A percentile compares a stretch with the other conserved stretches of the same genome.
Conservation (phyloP, 37 sponge, comb jelly and placozoan species). For the Chondrilla cf. caribensis region DNA sequence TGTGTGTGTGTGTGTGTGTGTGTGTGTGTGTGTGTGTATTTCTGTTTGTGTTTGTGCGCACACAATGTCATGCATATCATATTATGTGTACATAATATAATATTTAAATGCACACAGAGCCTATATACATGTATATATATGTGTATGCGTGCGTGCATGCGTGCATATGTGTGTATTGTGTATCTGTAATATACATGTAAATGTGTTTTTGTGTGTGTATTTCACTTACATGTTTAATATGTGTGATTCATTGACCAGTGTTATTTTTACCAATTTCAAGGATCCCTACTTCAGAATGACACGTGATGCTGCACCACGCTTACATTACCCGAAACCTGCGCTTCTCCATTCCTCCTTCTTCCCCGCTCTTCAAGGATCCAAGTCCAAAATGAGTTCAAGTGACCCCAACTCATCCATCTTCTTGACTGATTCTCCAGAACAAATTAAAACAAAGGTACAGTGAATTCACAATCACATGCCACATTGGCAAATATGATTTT, state of each 20-base stretch:
- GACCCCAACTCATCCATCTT: constrained; percentile 80
- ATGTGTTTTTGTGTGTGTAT: neutral
- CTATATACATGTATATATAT: neutral
- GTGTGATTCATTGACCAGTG: neutral
- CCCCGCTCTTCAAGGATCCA: constrained; percentile 85
- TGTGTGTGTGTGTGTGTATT: constrained; percentile 15
- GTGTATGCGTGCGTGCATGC: neutral
- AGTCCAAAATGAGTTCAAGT: constrained; percentile 89
- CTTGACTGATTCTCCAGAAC: constrained; percentile 71
- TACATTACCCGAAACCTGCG: constrained; percentile 78
- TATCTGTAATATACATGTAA: neutral
- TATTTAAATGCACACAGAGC: too few relatives aligned
- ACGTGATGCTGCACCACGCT: constrained; percentile 81
- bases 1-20: constrained; percentile 4
- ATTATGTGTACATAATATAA: too few relatives aligned
- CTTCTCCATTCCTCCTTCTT: constrained; percentile 86
- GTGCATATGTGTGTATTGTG: too few relatives aligned
- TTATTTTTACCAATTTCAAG: constrained; percentile 22
- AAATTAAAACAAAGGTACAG: constrained; percentile 81
- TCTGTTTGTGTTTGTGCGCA: neutral
- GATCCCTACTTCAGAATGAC: constrained; percentile 96
- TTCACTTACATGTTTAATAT: neutral
- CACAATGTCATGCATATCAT: neutral
- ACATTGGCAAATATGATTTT: too few relatives aligned
- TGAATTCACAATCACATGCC: too few relatives aligned